Evolutionary conservation across 2,113 vertebrate genomes (phyloP).

Genomic region (Mustela nigripes): DNA sequence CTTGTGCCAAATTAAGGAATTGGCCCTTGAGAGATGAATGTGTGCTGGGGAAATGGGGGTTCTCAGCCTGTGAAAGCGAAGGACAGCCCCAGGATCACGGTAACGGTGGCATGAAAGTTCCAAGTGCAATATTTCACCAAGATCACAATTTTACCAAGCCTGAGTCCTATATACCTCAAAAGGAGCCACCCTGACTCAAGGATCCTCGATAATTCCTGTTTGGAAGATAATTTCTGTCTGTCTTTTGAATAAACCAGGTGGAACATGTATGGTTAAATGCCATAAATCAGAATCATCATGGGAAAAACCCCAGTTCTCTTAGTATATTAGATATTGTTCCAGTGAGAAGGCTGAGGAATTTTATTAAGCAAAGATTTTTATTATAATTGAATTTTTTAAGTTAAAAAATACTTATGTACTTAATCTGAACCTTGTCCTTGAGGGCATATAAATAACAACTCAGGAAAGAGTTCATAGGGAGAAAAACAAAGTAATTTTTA

Average conservation of each 20-base stretch:
- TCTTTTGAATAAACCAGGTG: neutral
- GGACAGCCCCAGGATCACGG: neutral
- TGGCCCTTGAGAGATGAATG: neutral
- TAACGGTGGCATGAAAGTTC: neutral
- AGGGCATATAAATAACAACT: conserved; percentile 12
- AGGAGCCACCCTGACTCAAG: neutral
- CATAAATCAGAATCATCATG: conserved; percentile 45
- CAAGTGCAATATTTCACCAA: neutral
- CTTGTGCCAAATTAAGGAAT: neutral
- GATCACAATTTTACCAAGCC: neutral
- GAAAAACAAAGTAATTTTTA: neutral
- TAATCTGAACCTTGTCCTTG: conserved; percentile 57
- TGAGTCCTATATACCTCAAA: neutral
- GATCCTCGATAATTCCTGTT: conserved; percentile 29
- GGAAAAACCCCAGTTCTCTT: conserved; percentile 16
- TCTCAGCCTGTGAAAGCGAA: neutral
- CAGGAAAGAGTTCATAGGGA: neutral
- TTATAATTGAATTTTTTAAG: conserved; percentile 18
- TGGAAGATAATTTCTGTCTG: conserved; percentile 8
- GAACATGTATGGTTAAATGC: neutral
- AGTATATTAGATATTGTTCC: conserved; percentile 23
- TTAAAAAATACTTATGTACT: conserved; percentile 39
- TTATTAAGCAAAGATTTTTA: conserved; percentile 46
- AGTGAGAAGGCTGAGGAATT: neutral
- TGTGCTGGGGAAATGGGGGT: conserved; percentile 14